Conservation (phyloP, 2,888 invertebrate genomes). For the Philaethria dido region DNA sequence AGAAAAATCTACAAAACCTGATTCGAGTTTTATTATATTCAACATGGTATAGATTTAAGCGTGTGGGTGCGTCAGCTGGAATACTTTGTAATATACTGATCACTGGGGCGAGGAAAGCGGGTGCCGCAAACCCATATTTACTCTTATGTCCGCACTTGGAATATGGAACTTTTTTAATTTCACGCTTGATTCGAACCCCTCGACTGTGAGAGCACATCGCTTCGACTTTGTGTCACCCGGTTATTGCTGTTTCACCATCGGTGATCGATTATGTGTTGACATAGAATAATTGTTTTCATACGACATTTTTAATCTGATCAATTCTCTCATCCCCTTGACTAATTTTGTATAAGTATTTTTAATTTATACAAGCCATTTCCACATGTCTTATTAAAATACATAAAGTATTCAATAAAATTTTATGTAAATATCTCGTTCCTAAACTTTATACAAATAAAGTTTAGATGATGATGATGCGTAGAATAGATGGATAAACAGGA, state of each 20-base stretch:
- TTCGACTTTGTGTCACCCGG: slow-evolving; percentile 37
- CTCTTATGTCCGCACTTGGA: slow-evolving; percentile 30
- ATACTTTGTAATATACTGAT: slow-evolving; percentile 25
- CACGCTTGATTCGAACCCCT: slow-evolving; percentile 73
- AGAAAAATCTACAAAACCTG: background rate
- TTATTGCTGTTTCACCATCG: slow-evolving; percentile 45
- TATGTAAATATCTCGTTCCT: no score
- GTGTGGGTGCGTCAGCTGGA: slow-evolving; percentile 1
- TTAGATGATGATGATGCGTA: no score
- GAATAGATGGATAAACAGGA: no score
- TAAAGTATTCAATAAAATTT: no score
- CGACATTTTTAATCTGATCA: background rate
- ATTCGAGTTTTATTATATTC: background rate
- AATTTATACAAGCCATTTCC: background rate
- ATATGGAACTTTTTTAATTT: slow-evolving; percentile 80
- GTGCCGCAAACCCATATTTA: slow-evolving; percentile 26
- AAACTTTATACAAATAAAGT: no score
- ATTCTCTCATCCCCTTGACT: background rate
- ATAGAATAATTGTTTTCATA: slow-evolving; percentile 34
- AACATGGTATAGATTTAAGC: background rate
- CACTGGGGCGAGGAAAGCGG: slow-evolving; percentile 25
- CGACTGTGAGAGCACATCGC: slow-evolving; percentile 41
- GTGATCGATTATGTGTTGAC: slow-evolving; percentile 52
- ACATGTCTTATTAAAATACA: no score
- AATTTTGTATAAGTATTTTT: background rate